These are phyloP conservation scores for Lacanobia oleracea DNA, from an alignment of 2,888 invertebrate species.

Conservation along the genomic window DNA sequence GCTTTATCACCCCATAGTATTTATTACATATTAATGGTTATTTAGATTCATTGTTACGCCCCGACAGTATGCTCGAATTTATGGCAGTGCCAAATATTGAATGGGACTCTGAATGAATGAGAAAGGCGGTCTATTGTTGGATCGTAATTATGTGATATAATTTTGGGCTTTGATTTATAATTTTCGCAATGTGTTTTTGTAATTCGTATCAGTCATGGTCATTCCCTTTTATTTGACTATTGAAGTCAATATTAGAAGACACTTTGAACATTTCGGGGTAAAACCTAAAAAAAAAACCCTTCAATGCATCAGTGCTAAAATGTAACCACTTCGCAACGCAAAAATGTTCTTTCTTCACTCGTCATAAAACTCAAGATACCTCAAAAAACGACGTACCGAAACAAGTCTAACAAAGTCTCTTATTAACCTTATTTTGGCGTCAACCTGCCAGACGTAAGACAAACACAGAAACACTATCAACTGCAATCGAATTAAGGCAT, in stretches of 20 bases:
- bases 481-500: conserved; percentile 73
- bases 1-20: conserved; percentile 89
- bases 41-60: conserved; percentile 90
- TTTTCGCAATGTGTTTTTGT: conserved; percentile 58
- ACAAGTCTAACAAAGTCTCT: conserved; percentile 14
- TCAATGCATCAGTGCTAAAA: background rate
- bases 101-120: conserved; percentile 80
- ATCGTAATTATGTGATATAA: conserved; percentile 81
- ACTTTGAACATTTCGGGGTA: background rate
- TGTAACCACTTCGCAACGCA: background rate
- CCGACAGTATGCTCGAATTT: conserved; percentile 90
- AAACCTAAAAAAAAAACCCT: background rate
- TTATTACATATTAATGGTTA: conserved; percentile 91
- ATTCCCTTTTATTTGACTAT: conserved; percentile 16
- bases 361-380: background rate
- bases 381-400: background rate
- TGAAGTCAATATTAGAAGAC: background rate
- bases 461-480: conserved; percentile 59
- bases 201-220: conserved; percentile 35
- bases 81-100: conserved; percentile 87
- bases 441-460: conserved; percentile 60
- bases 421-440: conserved; percentile 47
- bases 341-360: background rate
- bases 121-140: conserved; percentile 78
- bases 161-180: conserved; percentile 71